phyloP scores from a whole-genome alignment of 2,113 vertebrate genomes.

The Spilogale gracilis region DNA sequence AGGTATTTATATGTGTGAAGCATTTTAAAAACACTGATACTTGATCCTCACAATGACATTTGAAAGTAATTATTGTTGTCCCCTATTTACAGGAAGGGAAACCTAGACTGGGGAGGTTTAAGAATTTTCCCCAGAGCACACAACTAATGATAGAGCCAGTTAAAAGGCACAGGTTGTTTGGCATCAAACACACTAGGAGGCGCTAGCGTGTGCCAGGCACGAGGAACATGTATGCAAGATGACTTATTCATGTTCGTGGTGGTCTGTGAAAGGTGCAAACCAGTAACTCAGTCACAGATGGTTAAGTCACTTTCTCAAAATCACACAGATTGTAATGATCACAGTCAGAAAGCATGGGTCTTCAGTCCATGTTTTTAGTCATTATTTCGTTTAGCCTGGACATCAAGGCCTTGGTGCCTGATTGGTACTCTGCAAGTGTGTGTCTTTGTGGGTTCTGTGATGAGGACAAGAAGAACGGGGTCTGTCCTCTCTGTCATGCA shows the following conservation, averaged over 20 bases:
- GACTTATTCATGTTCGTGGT: background rate
- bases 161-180: background rate
- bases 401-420: background rate
- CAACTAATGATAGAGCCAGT: background rate
- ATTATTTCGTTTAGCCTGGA: background rate
- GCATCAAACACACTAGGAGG: too few species aligned
- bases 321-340: background rate
- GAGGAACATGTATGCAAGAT: background rate
- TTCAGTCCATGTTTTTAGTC: background rate
- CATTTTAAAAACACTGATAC: conserved; percentile 4
- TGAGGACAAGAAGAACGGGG: background rate
- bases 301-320: background rate
- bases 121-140: background rate
- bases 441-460: background rate
- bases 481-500: background rate
- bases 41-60: conserved; percentile 42
- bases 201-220: background rate
- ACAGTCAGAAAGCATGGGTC: background rate
- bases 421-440: background rate
- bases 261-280: background rate
- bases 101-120: background rate
- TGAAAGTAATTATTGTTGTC: background rate
- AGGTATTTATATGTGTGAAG: background rate
- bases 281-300: background rate
- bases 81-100: background rate